These are phyloP conservation scores for Ia io DNA, from an alignment of 2,113 vertebrate genomes.

Conservation along the genomic window DNA sequence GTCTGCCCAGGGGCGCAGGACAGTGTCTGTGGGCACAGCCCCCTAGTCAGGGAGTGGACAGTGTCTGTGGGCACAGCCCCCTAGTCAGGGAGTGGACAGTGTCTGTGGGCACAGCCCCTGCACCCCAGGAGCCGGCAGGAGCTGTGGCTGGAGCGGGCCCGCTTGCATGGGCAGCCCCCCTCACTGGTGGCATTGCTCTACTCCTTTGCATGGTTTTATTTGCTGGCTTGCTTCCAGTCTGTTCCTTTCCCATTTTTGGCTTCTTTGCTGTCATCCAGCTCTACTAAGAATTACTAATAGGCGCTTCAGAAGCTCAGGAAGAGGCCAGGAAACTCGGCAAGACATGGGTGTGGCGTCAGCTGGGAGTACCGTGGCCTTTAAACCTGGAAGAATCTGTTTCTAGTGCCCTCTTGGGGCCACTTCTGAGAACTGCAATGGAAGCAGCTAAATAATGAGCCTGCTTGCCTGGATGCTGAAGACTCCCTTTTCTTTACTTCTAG, in stretches of 20 bases:
- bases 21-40: too few species aligned
- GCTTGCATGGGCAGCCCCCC: too few species aligned
- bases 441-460: accelerated
- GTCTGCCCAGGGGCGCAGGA: too few species aligned
- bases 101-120: too few species aligned
- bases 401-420: neutral
- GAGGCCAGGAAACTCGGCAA: neutral
- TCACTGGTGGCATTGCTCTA: too few species aligned
- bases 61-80: too few species aligned
- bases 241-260: neutral
- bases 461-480: too few species aligned
- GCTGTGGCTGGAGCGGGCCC: too few species aligned
- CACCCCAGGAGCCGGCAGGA: too few species aligned
- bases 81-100: too few species aligned
- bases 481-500: neutral
- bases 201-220: neutral
- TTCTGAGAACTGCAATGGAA: neutral
- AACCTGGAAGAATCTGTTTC: neutral
- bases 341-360: neutral
- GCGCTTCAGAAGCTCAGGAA: neutral
- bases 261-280: constrained; percentile 33
- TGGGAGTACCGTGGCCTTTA: accelerated
- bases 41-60: too few species aligned
- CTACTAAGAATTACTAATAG: neutral
- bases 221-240: constrained; percentile 3